These are phyloP conservation scores for Polypterus bichir DNA, from an alignment of 2,113 vertebrate genomes.

Conservation along the genomic window DNA sequence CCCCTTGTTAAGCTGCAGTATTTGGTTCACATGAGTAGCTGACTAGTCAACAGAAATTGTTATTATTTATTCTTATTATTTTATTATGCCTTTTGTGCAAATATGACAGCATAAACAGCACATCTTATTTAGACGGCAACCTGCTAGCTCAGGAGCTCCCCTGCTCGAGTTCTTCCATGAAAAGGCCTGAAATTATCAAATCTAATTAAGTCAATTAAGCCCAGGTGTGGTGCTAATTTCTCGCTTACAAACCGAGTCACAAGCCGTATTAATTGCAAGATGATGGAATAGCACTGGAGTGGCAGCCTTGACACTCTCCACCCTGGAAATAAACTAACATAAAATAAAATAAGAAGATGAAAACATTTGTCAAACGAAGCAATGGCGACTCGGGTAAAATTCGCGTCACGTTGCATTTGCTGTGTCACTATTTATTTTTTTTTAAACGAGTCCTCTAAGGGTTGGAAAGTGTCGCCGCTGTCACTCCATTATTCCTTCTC, in stretches of 20 bases:
- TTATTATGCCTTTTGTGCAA: neutral
- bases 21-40: too few species aligned
- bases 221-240: too few species aligned
- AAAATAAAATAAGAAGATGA: neutral
- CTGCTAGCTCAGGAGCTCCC: neutral
- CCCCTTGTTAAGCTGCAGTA: too few species aligned
- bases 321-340: neutral
- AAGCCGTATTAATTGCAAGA: neutral
- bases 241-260: too few species aligned
- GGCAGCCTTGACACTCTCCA: neutral
- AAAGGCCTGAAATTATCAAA: neutral
- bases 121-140: constrained; percentile 1
- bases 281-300: neutral
- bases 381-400: neutral
- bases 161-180: neutral
- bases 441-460: neutral
- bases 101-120: neutral
- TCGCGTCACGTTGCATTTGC: neutral
- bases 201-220: too few species aligned
- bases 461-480: neutral
- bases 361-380: neutral
- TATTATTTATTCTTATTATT: neutral
- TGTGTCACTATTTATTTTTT: neutral
- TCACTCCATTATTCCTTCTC: too few species aligned
- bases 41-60: too few species aligned